Evolutionary conservation across 2,888 invertebrate species (phyloP).

Genomic region (Chromoteleia sp.): DNA sequence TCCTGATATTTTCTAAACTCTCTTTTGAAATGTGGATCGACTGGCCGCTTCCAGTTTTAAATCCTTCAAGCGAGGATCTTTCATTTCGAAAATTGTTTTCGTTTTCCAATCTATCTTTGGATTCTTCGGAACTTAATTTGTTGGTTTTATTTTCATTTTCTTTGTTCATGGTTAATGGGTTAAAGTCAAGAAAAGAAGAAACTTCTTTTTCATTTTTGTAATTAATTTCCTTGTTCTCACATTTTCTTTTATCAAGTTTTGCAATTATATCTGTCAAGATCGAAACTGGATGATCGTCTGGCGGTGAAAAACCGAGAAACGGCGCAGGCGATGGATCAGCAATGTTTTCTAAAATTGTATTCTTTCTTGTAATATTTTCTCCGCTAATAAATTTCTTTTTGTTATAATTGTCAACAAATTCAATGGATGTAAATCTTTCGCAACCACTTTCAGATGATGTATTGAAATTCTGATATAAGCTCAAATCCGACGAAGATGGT

Average conservation of each 20-base stretch:
- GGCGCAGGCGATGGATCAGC: neutral
- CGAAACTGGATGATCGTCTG: constrained; percentile 3
- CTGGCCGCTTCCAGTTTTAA: constrained; percentile 18
- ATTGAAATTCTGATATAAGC: neutral
- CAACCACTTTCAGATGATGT: neutral
- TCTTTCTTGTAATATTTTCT: neutral
- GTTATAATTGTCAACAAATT: constrained; percentile 5
- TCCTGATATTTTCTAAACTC: constrained; percentile 80
- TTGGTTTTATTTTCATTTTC: neutral
- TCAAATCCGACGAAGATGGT: constrained; percentile 19
- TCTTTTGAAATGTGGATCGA: constrained; percentile 75
- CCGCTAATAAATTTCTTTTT: constrained; percentile 4
- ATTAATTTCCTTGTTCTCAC: neutral
- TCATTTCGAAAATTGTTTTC: too few species aligned
- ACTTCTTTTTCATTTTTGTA: neutral
- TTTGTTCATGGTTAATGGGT: too few species aligned
- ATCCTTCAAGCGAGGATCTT: too few species aligned
- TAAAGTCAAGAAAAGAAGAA: too few species aligned
- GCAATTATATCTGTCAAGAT: neutral
- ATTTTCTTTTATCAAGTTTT: neutral
- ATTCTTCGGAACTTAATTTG: too few species aligned
- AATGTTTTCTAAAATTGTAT: neutral
- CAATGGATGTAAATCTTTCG: neutral
- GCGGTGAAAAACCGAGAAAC: constrained; percentile 37
- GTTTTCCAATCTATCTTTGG: too few species aligned